These are phyloP conservation scores for Pemphredon lugubris DNA, from an alignment of 2,888 invertebrate species.

Conservation along the genomic window DNA sequence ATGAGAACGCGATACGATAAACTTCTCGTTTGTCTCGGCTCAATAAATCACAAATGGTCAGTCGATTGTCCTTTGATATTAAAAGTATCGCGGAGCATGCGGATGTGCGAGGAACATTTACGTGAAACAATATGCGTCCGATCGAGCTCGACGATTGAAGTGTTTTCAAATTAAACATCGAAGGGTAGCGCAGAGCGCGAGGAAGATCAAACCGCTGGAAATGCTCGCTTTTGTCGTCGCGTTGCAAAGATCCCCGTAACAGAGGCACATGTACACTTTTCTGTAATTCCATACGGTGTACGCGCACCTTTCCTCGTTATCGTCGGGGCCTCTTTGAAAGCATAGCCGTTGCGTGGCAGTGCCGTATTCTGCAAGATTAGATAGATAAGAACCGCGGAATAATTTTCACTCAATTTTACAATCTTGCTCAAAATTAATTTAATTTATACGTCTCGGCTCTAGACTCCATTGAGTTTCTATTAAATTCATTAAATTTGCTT, in stretches of 20 bases:
- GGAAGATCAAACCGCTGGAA: slow-evolving; percentile 46
- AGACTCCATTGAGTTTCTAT: too few relatives aligned
- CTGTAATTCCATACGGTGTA: slow-evolving; percentile 91
- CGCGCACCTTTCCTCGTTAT: slow-evolving; percentile 94
- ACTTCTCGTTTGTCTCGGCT: too few relatives aligned
- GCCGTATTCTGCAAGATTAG: slow-evolving; percentile 87
- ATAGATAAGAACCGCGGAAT: neutral
- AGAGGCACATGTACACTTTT: slow-evolving; percentile 95
- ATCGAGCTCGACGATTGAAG: too few relatives aligned
- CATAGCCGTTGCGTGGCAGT: slow-evolving; percentile 94
- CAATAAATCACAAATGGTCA: too few relatives aligned
- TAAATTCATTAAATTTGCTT: too few relatives aligned
- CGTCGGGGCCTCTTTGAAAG: slow-evolving; percentile 92
- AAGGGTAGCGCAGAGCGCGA: slow-evolving; percentile 44
- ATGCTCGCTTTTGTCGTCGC: slow-evolving; percentile 63
- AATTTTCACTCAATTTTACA: neutral
- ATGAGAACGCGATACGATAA: too few relatives aligned
- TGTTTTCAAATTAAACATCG: slow-evolving; percentile 61
- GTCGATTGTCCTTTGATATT: too few relatives aligned
- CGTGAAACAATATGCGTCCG: too few relatives aligned
- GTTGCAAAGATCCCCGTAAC: slow-evolving; percentile 94
- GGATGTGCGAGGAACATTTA: too few relatives aligned
- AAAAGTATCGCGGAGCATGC: too few relatives aligned
- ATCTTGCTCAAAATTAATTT: too few relatives aligned
- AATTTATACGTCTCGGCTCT: too few relatives aligned